Base-by-base conservation (phyloP, 2,797 vertebrate species). In the Periophthalmus magnuspinnatus region DNA sequence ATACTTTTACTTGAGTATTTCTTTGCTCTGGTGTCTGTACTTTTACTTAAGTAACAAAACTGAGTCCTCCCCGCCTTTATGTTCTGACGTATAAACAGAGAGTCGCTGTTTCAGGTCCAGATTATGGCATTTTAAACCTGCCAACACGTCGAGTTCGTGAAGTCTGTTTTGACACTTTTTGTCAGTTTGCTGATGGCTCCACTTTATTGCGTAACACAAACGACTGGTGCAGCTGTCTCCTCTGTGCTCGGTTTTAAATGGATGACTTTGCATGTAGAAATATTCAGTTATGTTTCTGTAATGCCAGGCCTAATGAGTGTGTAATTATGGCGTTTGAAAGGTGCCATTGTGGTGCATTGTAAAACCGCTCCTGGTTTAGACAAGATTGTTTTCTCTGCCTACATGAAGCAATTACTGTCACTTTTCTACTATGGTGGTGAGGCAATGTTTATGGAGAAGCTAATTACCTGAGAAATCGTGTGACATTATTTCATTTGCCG, bases 321-420 rank as follows among this genome's bases (percentile, higher is more conserved):
- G 17, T 60, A 60, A 60, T 60, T 60, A 60, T 32, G 1, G 33
- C 32, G 36, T 58, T 36, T 60, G 58, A 60, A 60, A 60, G 58
- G 58, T 60, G 33, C 33, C 5, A n/a, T 60, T 60, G 58, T 60
- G 58, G 32, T 11, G 32, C 8, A 36, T 19, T 60, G 58, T 60
- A 60, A 36, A 60, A 60, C 58, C 21, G 32, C 33, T 78, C 21
- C 33, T 19, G 33, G 16, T 60, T 60, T 60, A n/a, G 58, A 36
- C 58, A n/a, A 36, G 58, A 60, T 24, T 59, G 28, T 68, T 68
- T 57, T 66, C 24, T 38, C 59, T 41, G 45, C 21, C 33, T 69
- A 41, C 56, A 28, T 32, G 67, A 48, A 77, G 77, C 66, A 75
- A 74, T 72, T 71, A 75, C 75, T 75, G 56, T 67, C 74, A 74